Conservation (phyloP, 2,797 vertebrate species). For the Cyclura pinguis region DNA sequence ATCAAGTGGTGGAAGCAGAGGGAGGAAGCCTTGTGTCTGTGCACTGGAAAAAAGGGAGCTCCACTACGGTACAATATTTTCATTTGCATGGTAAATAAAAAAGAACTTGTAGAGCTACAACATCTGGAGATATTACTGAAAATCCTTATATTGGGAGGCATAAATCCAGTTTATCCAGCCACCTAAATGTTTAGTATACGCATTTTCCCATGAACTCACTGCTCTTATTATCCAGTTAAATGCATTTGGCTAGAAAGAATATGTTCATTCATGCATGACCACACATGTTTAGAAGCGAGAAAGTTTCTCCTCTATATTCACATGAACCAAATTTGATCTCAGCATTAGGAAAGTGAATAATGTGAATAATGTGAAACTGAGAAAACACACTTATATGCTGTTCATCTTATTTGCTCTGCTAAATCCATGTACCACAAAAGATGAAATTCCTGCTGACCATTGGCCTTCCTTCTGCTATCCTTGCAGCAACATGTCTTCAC, state of each 20-base stretch:
- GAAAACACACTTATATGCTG: not conserved
- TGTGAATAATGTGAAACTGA: not conserved
- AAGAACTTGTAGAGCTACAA: not conserved
- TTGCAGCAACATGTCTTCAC: not conserved
- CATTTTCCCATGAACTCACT: slow-evolving; percentile 22
- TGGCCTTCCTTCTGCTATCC: not conserved
- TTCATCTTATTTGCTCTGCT: not conserved
- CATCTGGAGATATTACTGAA: slow-evolving; percentile 21
- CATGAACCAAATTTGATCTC: not conserved
- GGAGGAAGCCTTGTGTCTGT: not conserved
- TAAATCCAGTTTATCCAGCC: slow-evolving; percentile 5
- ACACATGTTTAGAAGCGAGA: slow-evolving; percentile 24
- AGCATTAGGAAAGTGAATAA: not conserved
- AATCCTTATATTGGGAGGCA: slow-evolving; percentile 18
- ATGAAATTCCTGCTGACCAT: not conserved
- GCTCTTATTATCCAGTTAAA: slow-evolving; percentile 21
- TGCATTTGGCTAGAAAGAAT: slow-evolving; percentile 11
- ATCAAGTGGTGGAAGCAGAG: not conserved
- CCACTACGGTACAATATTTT: not conserved
- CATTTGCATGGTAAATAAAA: not conserved
- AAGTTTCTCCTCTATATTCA: not conserved
- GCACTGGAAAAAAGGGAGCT: not conserved
- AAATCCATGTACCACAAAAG: not conserved
- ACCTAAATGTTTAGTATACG: slow-evolving; percentile 14
- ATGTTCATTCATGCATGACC: slow-evolving; percentile 3